Conservation (phyloP, 2,113 vertebrate species). For the Oncorhynchus tshawytscha region DNA sequence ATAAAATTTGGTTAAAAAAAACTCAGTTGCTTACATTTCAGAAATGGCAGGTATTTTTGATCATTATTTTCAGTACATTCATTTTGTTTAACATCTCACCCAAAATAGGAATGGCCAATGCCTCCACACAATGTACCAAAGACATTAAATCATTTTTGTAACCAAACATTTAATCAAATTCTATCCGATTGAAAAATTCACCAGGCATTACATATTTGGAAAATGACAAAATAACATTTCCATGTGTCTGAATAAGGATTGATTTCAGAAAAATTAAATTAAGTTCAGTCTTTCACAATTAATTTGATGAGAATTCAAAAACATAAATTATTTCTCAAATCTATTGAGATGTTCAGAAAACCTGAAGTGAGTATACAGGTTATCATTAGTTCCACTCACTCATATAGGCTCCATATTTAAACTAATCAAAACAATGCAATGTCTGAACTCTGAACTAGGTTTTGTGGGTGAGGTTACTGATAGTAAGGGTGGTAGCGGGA, state of each 20-base stretch:
- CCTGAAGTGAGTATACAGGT: too few species aligned
- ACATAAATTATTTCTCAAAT: too few species aligned
- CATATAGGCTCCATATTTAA: too few species aligned
- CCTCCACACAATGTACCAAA: not conserved
- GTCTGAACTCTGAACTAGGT: not conserved
- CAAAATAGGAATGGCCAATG: not conserved
- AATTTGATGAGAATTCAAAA: not conserved
- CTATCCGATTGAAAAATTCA: not conserved
- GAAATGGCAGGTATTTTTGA: too few species aligned
- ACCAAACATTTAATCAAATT: not conserved
- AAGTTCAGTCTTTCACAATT: not conserved
- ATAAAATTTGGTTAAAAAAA: too few species aligned
- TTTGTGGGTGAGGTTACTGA: slow-evolving; percentile 75
- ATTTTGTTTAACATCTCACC: not conserved
- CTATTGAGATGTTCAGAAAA: too few species aligned
- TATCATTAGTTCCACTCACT: too few species aligned
- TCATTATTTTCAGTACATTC: not conserved
- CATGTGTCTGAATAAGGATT: not conserved
- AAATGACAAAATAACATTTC: not conserved
- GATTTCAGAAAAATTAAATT: not conserved
- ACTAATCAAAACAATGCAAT: not conserved
- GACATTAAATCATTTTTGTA: not conserved
- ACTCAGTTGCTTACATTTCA: too few species aligned
- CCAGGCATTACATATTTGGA: not conserved
- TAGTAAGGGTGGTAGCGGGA: slow-evolving; percentile 95